A percentile compares a stretch with the other conserved stretches of the same genome.
These are phyloP conservation scores for Heliocidaris erythrogramma DNA, from an alignment of 35 echinoderm and acorn worm genomes.

Conservation along the genomic window DNA sequence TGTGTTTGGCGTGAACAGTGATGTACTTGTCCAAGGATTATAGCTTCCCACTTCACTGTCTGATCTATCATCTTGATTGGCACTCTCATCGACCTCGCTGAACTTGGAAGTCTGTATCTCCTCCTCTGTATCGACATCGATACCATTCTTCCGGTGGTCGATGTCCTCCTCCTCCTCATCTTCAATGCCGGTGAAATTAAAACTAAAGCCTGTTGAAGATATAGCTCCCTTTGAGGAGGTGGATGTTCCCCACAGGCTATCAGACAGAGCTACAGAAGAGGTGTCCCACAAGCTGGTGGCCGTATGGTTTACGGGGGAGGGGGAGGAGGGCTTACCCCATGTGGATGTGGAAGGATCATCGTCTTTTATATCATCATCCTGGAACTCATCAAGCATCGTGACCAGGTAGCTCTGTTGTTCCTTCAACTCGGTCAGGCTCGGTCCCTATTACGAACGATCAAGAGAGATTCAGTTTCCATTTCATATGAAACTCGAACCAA, in stretches of 20 bases:
- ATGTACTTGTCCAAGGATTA: constrained; percentile 54
- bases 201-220: not conserved
- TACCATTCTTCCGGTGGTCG: constrained; percentile 42
- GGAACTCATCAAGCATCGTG: constrained; percentile 4
- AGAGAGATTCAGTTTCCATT: not conserved
- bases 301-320: not conserved
- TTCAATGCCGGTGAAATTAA: not conserved
- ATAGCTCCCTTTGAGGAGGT: not conserved
- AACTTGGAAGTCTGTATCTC: not conserved
- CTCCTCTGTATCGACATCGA: constrained; percentile 27
- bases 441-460: not conserved
- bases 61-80: not conserved
- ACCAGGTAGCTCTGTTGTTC: not conserved
- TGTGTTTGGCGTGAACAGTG: constrained; percentile 26
- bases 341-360: not conserved
- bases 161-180: constrained; percentile 20
- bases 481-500: no score
- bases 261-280: not conserved
- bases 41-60: constrained; percentile 44
- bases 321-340: not conserved
- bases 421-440: constrained; percentile 19
- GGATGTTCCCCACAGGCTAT: not conserved
- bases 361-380: not conserved
- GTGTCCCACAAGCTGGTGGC: not conserved
- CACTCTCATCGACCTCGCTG: not conserved